Conservation (phyloP, 1,140 invertebrate species). For the Halotydeus destructor region DNA sequence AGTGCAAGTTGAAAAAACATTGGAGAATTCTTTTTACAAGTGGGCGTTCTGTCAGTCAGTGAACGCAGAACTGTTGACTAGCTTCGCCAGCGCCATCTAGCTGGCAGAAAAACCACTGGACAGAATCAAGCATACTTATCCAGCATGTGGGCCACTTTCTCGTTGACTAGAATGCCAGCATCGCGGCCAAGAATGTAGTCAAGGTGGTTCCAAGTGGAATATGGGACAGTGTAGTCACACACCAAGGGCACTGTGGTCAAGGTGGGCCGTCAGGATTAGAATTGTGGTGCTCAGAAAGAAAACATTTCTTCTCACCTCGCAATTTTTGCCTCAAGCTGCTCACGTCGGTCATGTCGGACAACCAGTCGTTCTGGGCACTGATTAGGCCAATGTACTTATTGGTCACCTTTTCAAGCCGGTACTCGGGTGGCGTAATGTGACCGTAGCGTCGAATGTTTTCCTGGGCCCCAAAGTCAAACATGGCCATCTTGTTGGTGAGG, state of each 20-base stretch:
- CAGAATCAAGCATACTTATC: too few species aligned
- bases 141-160: background rate
- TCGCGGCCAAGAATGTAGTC: conserved; percentile 17
- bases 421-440: conserved; percentile 2
- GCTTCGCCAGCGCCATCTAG: background rate
- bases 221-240: conserved; percentile 1
- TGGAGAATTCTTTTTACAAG: too few species aligned
- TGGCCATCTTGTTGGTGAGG: background rate
- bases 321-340: conserved; percentile 1
- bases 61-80: too few species aligned
- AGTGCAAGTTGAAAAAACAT: too few species aligned
- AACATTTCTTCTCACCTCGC: too few species aligned
- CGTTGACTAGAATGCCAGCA: conserved; percentile 15
- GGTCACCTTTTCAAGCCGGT: background rate
- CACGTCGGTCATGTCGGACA: conserved; percentile 6
- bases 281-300: too few species aligned
- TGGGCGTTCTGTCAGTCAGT: too few species aligned
- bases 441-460: background rate
- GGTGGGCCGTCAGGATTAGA: background rate
- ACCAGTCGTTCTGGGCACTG: conserved; percentile 2
- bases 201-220: conserved; percentile 15
- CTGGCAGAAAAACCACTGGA: too few species aligned
- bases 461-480: background rate
- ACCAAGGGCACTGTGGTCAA: conserved; percentile 5
- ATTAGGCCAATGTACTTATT: conserved; percentile 6